Conservation (phyloP, 1,140 invertebrate species). For the Drosophila pallidifrons region DNA sequence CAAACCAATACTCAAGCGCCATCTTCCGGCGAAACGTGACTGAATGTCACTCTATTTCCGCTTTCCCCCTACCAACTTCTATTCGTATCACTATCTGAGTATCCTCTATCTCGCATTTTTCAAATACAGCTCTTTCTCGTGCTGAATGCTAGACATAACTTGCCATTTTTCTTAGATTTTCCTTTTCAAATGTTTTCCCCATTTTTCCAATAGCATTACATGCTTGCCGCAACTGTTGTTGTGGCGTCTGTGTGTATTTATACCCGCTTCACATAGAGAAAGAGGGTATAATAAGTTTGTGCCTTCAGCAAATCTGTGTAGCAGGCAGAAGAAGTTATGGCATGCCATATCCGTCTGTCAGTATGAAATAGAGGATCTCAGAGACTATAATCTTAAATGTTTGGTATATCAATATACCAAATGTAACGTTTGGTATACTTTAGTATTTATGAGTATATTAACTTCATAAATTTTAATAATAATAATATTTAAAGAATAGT, state of each 20-base stretch:
- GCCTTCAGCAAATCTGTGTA: no score
- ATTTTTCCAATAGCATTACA: slow-evolving; percentile 5
- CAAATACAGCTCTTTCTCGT: neutral
- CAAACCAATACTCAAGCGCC: slow-evolving; percentile 37
- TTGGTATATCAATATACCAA: no score
- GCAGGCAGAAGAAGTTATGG: no score
- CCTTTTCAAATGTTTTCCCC: slow-evolving; percentile 4
- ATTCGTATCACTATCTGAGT: neutral
- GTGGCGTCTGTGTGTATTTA: neutral
- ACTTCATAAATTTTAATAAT: no score
- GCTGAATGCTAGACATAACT: neutral
- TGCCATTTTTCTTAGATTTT: slow-evolving; percentile 27
- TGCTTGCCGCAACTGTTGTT: slow-evolving; percentile 8
- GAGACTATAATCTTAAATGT: no score
- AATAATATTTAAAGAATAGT: no score
- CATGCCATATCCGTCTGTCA: no score
- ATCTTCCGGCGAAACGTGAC: slow-evolving; percentile 27
- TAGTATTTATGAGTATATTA: no score
- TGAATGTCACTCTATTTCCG: slow-evolving; percentile 2
- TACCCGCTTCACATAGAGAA: no score
- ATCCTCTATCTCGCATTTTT: neutral
- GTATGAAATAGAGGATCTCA: no score
- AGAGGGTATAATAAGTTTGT: no score
- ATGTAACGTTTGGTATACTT: no score
- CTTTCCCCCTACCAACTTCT: neutral